Evolutionary conservation across 2,888 invertebrate genomes (phyloP), one percentile per base, ranked within the genome.

Genomic region (Aricia artaxerxes): DNA sequence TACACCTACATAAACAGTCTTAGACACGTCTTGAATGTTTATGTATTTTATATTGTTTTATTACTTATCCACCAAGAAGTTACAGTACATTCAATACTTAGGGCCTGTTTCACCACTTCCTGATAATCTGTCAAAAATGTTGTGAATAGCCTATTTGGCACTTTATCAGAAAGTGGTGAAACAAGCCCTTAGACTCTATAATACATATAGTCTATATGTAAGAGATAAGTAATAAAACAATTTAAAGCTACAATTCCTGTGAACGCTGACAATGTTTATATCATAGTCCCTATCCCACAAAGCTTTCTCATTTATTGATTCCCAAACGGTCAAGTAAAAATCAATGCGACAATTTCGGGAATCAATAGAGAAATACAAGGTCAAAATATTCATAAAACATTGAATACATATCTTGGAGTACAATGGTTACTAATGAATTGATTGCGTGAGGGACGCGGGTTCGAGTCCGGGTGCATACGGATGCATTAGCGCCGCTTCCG

Each of bases 401-500:
- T 80, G 78, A 77, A 79, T 80, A 80, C 73, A n/a, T 80, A 80
- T 81, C 82, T 78, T 64, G 77, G 73, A 53, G 64, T 87, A 91
- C 90, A 92, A 92, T 91, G 86, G 82, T 80, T 84, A 87, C 87
- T 92, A 93, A 93, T 92, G 93, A 92, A 92, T 92, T 91, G 92
- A 90, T 93, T 89, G 92, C 92, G 92, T 93, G 92, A 84, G 83
- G 84, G 86, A 85, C 84, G 83, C 85, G 84, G 83, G 84, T 78
- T 80, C 87, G 84, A 83, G 84, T 78, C 79, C 87, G 85, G 90
- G 88, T 91, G 93, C 91, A 92, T 91, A 92, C 92, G 94, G 92
- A 91, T 94, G 94, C 95, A 95, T 95, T 95, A 94, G 93, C 87
- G 83, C 83, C 85, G 89, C 90, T 94, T 94, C 95, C 94, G 94